A percentile compares a stretch with the other conserved stretches of the same genome.
These are phyloP conservation scores for Watsonalla cultraria DNA, from an alignment of 2,888 invertebrate genomes.

Conservation along the genomic window DNA sequence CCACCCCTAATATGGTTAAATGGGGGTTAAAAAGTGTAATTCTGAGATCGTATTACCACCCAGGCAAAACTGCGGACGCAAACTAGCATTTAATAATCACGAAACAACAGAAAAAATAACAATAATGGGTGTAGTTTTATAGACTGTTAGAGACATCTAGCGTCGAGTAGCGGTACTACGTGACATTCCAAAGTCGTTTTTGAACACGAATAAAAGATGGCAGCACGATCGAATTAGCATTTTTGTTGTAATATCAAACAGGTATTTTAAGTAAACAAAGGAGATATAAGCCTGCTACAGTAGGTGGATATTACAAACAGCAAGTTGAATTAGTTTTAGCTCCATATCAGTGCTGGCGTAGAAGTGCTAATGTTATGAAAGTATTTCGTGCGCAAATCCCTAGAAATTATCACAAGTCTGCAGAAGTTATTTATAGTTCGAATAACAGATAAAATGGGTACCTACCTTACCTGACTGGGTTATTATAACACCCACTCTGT, in stretches of 20 bases:
- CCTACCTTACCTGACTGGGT: conserved; percentile 6
- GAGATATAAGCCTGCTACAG: too few species aligned
- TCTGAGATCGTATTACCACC: too few species aligned
- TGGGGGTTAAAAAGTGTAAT: too few species aligned
- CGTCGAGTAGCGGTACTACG: conserved; percentile 42
- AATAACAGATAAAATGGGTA: conserved; percentile 11
- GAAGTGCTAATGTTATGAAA: too few species aligned
- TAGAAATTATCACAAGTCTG: conserved; percentile 3
- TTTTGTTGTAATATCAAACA: background rate
- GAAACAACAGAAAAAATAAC: background rate
- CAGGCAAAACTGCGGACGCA: too few species aligned
- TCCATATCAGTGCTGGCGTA: too few species aligned
- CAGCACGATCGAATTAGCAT: conserved; percentile 9
- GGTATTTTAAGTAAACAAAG: too few species aligned
- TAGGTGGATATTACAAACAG: too few species aligned
- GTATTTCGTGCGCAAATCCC: background rate
- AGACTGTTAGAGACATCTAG: conserved; percentile 35
- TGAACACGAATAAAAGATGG: conserved; percentile 23
- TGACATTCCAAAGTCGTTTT: background rate
- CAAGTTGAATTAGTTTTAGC: too few species aligned
- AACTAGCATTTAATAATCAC: background rate
- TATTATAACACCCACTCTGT: background rate
- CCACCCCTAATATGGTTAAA: too few species aligned
- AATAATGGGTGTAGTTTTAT: background rate
- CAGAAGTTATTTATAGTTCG: conserved; percentile 10